Evolutionary conservation across 1,140 invertebrate genomes (phyloP).

Genomic region (Scylla paramamosain): DNA sequence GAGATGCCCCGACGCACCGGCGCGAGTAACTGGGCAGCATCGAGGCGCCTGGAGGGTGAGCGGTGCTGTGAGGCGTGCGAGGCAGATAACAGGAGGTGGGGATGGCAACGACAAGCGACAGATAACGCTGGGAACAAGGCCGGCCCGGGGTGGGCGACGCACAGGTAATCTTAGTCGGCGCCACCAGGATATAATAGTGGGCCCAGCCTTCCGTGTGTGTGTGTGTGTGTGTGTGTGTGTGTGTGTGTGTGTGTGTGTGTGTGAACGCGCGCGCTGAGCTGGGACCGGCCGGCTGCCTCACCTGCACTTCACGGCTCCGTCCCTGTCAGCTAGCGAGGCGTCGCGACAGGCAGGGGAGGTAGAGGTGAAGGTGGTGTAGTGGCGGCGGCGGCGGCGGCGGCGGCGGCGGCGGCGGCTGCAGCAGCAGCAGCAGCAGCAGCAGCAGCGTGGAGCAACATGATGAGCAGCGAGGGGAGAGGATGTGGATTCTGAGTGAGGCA

Average conservation of each 20-base stretch:
- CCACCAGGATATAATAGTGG: conserved; percentile 55
- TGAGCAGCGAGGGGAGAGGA: neutral
- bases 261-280: neutral
- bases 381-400: no score
- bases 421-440: neutral
- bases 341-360: neutral
- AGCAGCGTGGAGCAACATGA: neutral
- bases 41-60: neutral
- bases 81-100: neutral
- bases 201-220: conserved; percentile 52
- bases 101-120: neutral
- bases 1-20: neutral
- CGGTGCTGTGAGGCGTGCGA: neutral
- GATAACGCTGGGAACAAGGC: conserved; percentile 38
- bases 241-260: conserved; percentile 31
- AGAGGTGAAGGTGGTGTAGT: no score
- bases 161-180: conserved; percentile 61
- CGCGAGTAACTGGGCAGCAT: neutral
- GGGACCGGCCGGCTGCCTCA: neutral
- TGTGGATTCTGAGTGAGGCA: neutral
- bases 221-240: conserved; percentile 25
- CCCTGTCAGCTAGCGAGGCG: neutral
- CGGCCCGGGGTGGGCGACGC: neutral
- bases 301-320: neutral
- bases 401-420: no score